Evolutionary conservation across 2,888 invertebrate genomes (phyloP).

Genomic region (Dasypogon diadema): DNA sequence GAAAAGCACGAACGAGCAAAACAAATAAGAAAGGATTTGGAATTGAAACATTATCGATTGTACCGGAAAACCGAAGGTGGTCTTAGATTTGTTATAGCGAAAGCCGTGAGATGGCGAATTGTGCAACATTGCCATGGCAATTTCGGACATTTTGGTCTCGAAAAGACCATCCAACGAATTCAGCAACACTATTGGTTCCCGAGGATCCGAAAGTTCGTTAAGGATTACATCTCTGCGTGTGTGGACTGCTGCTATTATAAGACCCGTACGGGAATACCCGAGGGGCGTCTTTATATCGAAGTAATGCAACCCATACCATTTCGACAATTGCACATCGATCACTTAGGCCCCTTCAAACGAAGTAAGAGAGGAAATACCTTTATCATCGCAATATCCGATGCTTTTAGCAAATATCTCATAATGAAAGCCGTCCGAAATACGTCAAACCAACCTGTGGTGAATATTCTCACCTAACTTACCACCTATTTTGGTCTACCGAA

Average conservation of each 20-base stretch:
- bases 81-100: background rate
- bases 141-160: background rate
- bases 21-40: background rate
- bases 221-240: background rate
- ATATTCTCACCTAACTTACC: background rate
- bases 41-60: background rate
- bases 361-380: slow-evolving; percentile 44
- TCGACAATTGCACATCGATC: slow-evolving; percentile 34
- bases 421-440: slow-evolving; percentile 49
- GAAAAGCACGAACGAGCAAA: background rate
- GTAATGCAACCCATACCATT: background rate
- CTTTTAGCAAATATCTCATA: slow-evolving; percentile 49
- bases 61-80: background rate
- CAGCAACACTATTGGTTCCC: slow-evolving; percentile 8
- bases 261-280: background rate
- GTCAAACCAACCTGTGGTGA: background rate
- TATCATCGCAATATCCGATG: slow-evolving; percentile 43
- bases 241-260: slow-evolving; percentile 27
- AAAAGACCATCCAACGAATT: slow-evolving; percentile 14
- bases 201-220: slow-evolving; percentile 3
- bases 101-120: background rate
- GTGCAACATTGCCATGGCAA: background rate
- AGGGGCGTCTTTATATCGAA: background rate
- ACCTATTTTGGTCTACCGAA: background rate
- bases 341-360: slow-evolving; percentile 48